A percentile compares a stretch with the other conserved stretches of the same genome.
Evolutionary conservation across 1,140 invertebrate species (phyloP).

Genomic region (Heliconius hermathena): DNA sequence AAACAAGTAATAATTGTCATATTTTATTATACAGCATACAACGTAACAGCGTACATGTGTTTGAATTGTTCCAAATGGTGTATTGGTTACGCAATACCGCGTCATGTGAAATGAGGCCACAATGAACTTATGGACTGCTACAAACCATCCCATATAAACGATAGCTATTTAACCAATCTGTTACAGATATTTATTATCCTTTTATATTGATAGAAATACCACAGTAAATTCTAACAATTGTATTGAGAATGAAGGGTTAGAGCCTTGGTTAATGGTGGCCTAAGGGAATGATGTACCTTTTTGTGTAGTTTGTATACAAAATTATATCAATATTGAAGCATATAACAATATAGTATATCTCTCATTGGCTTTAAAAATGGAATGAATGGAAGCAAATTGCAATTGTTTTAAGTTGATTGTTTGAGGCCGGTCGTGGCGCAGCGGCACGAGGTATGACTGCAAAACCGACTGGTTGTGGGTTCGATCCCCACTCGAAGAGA

Average conservation of each 20-base stretch:
- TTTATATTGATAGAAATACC: background rate
- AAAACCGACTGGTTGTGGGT: no score
- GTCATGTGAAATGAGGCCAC: background rate
- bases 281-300: no score
- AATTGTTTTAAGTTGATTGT: no score
- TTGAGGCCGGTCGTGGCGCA: no score
- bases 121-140: background rate
- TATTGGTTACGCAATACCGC: background rate
- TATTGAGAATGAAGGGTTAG: background rate
- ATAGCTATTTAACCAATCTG: constrained; percentile 1
- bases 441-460: no score
- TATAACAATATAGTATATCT: no score
- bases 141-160: background rate
- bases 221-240: background rate
- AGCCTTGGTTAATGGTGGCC: background rate
- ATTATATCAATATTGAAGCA: no score
- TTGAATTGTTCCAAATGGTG: background rate
- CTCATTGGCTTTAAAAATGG: no score
- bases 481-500: no score
- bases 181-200: background rate
- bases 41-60: background rate
- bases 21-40: background rate
- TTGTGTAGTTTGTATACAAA: no score
- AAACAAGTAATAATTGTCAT: background rate
- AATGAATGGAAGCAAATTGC: no score